These are phyloP conservation scores for Fragum whitleyi DNA, from an alignment of 2,888 invertebrate species.

Conservation along the genomic window DNA sequence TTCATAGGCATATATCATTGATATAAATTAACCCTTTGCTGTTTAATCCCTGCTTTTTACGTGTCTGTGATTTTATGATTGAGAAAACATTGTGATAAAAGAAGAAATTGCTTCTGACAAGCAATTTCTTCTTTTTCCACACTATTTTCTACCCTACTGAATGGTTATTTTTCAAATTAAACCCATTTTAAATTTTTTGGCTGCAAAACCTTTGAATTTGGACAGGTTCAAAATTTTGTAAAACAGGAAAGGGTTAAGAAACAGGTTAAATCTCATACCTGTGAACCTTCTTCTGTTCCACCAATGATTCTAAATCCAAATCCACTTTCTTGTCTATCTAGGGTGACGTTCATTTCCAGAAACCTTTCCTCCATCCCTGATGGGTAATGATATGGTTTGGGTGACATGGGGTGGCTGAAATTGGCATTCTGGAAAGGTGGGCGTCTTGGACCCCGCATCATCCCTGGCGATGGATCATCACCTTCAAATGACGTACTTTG, in stretches of 20 bases:
- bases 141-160: slow-evolving; percentile 4
- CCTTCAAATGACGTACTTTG: slow-evolving; percentile 89
- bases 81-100: background rate
- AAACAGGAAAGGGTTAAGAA: background rate
- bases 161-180: no score
- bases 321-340: slow-evolving; percentile 95
- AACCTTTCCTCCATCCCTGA: slow-evolving; percentile 70
- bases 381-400: slow-evolving; percentile 67
- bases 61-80: no score
- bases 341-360: slow-evolving; percentile 91
- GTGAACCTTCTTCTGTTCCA: slow-evolving; percentile 98
- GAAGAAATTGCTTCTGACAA: background rate
- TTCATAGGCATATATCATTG: no score
- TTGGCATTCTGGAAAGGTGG: slow-evolving; percentile 70
- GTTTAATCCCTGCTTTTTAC: no score
- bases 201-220: background rate
- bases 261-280: slow-evolving; percentile 89
- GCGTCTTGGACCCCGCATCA: slow-evolving; percentile 77
- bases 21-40: no score
- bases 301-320: slow-evolving; percentile 99
- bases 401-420: slow-evolving; percentile 65
- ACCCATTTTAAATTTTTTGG: no score
- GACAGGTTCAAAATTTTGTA: background rate
- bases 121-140: background rate
- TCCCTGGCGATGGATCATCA: slow-evolving; percentile 86